phyloP scores from a whole-genome alignment of 2,888 invertebrate genomes.

The Lepidochitona cinerea region DNA sequence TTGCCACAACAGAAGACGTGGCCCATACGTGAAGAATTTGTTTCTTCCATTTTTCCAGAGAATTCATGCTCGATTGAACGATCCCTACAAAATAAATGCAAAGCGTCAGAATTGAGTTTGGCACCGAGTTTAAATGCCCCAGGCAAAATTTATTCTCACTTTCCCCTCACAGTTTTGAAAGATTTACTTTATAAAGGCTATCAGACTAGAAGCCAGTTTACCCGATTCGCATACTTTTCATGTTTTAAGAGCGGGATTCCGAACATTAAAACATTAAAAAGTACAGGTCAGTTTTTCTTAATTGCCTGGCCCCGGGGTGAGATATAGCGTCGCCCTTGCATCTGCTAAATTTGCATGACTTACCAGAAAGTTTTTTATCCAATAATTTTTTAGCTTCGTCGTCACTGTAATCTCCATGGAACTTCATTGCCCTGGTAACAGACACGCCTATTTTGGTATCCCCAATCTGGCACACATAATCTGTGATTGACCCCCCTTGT shows the following conservation, averaged over 20 bases:
- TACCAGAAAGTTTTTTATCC: constrained; percentile 64
- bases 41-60: constrained; percentile 62
- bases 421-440: constrained; percentile 68
- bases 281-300: too few relatives aligned
- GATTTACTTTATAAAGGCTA: too few relatives aligned
- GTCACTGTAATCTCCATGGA: constrained; percentile 46
- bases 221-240: background rate
- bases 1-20: constrained; percentile 47
- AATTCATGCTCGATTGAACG: constrained; percentile 57
- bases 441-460: constrained; percentile 61
- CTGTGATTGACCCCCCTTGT: constrained; percentile 65
- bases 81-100: constrained; percentile 51
- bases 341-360: background rate
- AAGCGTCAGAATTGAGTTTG: too few relatives aligned
- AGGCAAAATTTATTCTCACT: too few relatives aligned
- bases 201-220: too few relatives aligned
- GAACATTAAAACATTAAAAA: too few relatives aligned
- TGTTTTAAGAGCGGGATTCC: too few relatives aligned
- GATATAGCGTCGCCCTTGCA: too few relatives aligned
- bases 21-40: constrained; percentile 69
- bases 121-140: too few relatives aligned
- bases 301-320: too few relatives aligned
- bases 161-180: too few relatives aligned
- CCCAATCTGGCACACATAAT: constrained; percentile 60
- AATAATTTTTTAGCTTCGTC: constrained; percentile 59